Base-by-base conservation (phyloP, 2,888 invertebrate genomes). In the Trachelus stipa region DNA sequence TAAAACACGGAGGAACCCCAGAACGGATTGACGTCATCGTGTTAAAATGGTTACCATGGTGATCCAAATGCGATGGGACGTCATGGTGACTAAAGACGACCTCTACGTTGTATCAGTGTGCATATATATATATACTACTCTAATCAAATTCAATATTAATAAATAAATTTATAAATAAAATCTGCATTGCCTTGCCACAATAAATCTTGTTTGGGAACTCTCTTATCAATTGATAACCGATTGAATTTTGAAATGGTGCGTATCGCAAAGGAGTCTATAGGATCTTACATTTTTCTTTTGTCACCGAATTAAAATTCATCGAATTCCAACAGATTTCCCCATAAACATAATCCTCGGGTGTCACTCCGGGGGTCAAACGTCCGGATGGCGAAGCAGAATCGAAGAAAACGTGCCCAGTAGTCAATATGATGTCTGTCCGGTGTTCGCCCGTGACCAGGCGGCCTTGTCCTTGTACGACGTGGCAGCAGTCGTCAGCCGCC, bases 381-480 rank as follows among this genome's bases (percentile, higher is more conserved):
- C 37, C 34, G 34, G 33, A 73, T 33, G 30, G 37, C 74, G 23
- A 74, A 23, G 6, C 1, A 56, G 56, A 56, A 56, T 56, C 56
- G 56, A 56, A 71, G 71, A 77, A 80, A 81, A 81, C 80, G 82
- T 82, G 82, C 81, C 79, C 78, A 34, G 76, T 75, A 77, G 80
- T 79, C 73, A 76, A 79, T 75, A 56, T 15, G 71, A 11, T 80
- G 82, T 33, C 76, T 77, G 78, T 34, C 83, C 83, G 84, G 82
- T 84, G 56, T 56, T 56, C 85, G 88, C 87, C 89, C 89, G 87
- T 90, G 89, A 90, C 88, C 90, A 90, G 84, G 86, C 86, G 88
- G 86, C 90, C 90, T 90, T 91, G 90, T 90, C 90, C 90, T 90
- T 90, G 88, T 82, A 85, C 87, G 86, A 85, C 85, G 85, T 85